Percentiles rank a stretch among this genome's conserved stretches.
These are phyloP conservation scores for Caracal caracal DNA, from an alignment of 2,113 vertebrate genomes.

Conservation along the genomic window DNA sequence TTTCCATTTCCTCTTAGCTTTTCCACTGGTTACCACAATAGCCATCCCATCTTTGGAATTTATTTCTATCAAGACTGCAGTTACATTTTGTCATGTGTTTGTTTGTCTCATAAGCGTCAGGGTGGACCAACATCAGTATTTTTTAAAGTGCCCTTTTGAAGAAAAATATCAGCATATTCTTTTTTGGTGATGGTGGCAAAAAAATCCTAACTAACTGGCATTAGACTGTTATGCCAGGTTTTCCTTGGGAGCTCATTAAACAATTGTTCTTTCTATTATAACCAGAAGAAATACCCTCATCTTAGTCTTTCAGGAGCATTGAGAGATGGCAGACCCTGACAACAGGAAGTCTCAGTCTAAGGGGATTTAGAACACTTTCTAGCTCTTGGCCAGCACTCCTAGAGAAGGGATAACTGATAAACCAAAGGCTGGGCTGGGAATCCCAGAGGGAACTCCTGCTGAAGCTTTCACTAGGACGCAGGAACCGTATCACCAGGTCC, in stretches of 20 bases:
- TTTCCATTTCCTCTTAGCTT: neutral
- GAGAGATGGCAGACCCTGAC: neutral
- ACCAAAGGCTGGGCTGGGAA: neutral
- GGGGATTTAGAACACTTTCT: no score
- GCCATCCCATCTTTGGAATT: neutral
- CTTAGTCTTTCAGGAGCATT: neutral
- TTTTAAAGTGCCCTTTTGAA: neutral
- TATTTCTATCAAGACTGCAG: neutral
- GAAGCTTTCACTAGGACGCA: neutral
- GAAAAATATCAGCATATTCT: neutral
- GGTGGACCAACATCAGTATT: neutral
- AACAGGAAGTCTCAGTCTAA: neutral
- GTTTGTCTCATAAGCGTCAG: neutral
- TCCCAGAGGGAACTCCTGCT: no score
- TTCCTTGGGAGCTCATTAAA: neutral
- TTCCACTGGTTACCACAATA: neutral
- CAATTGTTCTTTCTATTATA: neutral
- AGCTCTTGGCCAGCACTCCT: neutral
- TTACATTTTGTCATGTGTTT: neutral
- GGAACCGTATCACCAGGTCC: neutral
- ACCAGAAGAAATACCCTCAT: neutral
- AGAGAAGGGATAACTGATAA: neutral
- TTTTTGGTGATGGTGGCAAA: neutral
- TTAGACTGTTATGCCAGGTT: neutral
- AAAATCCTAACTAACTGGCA: neutral